Conservation (phyloP, 2,797 vertebrate genomes). For the Mormyrus hasselquistii region DNA sequence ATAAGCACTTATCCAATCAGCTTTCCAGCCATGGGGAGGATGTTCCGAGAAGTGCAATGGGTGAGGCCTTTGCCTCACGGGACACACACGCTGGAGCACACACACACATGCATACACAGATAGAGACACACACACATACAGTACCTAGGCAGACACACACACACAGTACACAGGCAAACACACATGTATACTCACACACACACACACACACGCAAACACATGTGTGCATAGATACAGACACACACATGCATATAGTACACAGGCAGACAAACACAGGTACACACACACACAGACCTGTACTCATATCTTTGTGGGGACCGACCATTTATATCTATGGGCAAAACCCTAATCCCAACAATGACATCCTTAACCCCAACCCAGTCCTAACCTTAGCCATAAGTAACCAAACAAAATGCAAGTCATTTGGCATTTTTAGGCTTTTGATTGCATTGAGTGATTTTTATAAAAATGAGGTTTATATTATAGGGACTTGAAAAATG, state of each 20-base stretch:
- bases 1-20: constrained; percentile 11
- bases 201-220: too few species aligned
- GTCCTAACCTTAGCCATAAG: not conserved
- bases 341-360: not conserved
- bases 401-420: not conserved
- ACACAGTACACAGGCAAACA: not conserved
- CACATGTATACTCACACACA: too few species aligned
- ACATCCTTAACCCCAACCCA: not conserved
- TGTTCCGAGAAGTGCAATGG: not conserved
- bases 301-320: not conserved
- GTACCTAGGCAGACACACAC: not conserved
- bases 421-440: not conserved
- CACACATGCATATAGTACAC: not conserved
- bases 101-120: not conserved
- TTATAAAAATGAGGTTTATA: not conserved
- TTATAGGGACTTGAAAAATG: not conserved
- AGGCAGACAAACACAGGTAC: too few species aligned
- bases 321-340: not conserved
- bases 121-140: not conserved
- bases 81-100: not conserved
- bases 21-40: not conserved
- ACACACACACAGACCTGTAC: not conserved
- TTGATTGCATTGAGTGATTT: not conserved
- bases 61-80: not conserved
- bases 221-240: not conserved